Conservation (phyloP, 2,888 invertebrate species). For the Strigamia maritima region DNA sequence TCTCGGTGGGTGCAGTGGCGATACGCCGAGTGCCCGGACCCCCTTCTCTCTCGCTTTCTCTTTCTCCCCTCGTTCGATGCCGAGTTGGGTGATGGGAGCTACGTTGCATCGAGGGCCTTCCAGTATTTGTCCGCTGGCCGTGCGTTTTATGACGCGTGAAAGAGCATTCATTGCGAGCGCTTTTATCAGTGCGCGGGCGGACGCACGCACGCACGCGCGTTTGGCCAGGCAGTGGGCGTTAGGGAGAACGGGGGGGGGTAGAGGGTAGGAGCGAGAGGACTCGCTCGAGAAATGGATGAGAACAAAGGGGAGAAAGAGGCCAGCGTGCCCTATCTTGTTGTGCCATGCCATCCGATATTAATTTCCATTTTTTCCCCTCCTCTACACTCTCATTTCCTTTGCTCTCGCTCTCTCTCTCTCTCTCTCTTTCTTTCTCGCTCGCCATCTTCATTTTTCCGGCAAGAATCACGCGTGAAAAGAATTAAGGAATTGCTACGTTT, state of each 20-base stretch:
- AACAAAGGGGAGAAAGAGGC: slow-evolving; percentile 25
- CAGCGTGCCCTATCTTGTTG: background rate
- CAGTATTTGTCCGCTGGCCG: slow-evolving; percentile 37
- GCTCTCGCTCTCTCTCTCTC: background rate
- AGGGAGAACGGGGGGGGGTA: slow-evolving; percentile 13
- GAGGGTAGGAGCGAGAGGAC: slow-evolving; percentile 6
- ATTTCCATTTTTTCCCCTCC: slow-evolving; percentile 14
- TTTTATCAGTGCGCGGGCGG: slow-evolving; percentile 38
- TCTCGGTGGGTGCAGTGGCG: slow-evolving; percentile 38
- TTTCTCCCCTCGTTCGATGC: background rate
- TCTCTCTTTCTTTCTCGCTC: background rate
- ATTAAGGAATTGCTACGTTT: background rate
- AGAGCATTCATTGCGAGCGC: slow-evolving; percentile 39
- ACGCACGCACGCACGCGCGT: background rate
- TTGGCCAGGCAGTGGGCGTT: background rate
- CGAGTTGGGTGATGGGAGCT: background rate
- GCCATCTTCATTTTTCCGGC: slow-evolving; percentile 8
- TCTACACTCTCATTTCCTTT: slow-evolving; percentile 8
- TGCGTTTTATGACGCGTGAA: slow-evolving; percentile 38
- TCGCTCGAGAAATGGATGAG: background rate
- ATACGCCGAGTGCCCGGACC: slow-evolving; percentile 30
- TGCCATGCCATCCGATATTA: background rate
- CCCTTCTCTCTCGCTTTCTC: background rate
- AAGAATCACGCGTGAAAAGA: background rate
- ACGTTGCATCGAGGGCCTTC: background rate